These are phyloP conservation scores for Chaenogobius annularis DNA, from an alignment of 2,113 vertebrate genomes.

Conservation along the genomic window DNA sequence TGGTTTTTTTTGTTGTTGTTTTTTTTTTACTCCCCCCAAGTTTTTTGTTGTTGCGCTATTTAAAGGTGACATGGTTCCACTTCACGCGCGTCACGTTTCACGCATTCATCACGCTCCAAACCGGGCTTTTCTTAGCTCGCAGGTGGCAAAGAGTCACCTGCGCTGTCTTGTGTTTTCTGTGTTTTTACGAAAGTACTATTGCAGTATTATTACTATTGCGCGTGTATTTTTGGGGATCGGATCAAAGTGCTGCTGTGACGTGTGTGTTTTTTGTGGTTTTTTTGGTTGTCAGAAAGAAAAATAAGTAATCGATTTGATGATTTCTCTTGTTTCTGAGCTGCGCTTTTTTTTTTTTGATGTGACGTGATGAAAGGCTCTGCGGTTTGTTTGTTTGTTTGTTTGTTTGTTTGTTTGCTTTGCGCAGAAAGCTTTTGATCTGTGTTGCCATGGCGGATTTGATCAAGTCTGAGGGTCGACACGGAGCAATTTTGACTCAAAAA, in stretches of 20 bases:
- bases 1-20: not conserved
- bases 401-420: not conserved
- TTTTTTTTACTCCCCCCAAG: too few relatives aligned
- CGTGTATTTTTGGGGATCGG: not conserved
- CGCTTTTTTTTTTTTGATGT: not conserved
- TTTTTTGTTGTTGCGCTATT: not conserved
- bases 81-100: too few relatives aligned
- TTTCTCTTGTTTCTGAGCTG: not conserved
- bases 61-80: too few relatives aligned
- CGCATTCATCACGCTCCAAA: too few relatives aligned
- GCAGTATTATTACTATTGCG: not conserved
- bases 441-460: not conserved
- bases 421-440: not conserved
- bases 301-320: not conserved
- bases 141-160: slow-evolving; percentile 2
- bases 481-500: too few relatives aligned
- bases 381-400: not conserved
- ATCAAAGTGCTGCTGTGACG: too few relatives aligned
- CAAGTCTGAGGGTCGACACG: not conserved
- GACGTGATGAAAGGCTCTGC: not conserved
- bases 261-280: too few relatives aligned
- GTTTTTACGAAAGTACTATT: too few relatives aligned
- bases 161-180: not conserved
- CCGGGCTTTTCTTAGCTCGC: not conserved
- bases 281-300: not conserved